Evolutionary conservation across 2,888 invertebrate genomes (phyloP).

Genomic region (Dioctria linearis): DNA sequence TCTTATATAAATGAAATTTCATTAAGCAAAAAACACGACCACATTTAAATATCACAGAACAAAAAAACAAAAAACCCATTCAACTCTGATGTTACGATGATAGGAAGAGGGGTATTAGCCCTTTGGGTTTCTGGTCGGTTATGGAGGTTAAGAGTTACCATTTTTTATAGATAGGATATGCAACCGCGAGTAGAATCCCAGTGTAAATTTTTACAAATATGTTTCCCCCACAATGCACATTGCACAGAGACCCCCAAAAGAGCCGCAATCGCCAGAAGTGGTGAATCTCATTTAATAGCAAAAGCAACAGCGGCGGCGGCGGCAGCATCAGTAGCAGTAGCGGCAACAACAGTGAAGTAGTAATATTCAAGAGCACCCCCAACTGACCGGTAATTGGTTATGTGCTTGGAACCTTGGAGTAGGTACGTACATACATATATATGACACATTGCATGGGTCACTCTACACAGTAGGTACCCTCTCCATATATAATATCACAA

Average conservation of each 20-base stretch:
- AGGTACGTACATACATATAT: no score
- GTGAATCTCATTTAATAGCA: conserved; percentile 31
- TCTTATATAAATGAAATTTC: conserved; percentile 22
- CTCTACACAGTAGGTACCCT: no score
- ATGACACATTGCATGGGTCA: no score
- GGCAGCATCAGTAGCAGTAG: no score
- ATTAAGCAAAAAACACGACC: conserved; percentile 36
- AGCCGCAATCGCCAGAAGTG: conserved; percentile 32
- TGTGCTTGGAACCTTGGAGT: no score
- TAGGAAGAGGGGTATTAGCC: neutral
- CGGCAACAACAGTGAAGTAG: no score
- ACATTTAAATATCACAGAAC: conserved; percentile 22
- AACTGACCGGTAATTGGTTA: no score
- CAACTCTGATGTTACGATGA: neutral
- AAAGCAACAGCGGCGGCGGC: neutral
- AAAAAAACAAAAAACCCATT: neutral
- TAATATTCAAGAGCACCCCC: no score
- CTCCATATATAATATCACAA: no score
- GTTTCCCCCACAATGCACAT: neutral
- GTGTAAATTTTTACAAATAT: conserved; percentile 28
- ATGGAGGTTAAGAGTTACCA: neutral
- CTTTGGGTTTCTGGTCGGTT: neutral
- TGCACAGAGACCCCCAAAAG: neutral
- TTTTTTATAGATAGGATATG: neutral
- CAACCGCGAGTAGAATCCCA: conserved; percentile 23